phyloP scores from a whole-genome alignment of 1,140 invertebrate species.

The Drosophila yakuba region DNA sequence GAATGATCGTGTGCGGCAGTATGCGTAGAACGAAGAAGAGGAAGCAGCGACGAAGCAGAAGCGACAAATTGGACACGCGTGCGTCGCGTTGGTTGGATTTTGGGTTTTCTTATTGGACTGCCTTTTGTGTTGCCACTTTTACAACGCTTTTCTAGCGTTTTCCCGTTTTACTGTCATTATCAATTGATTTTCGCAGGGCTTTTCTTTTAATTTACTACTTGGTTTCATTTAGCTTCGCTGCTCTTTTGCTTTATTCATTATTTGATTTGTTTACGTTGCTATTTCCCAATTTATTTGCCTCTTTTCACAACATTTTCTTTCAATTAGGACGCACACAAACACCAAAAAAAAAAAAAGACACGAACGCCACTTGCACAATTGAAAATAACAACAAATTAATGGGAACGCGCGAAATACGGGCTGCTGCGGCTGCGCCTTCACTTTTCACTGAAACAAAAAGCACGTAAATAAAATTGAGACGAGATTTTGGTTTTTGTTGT shows the following conservation, averaged over 20 bases:
- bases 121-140: neutral
- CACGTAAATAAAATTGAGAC: slow-evolving; percentile 18
- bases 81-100: slow-evolving; percentile 37
- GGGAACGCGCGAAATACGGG: slow-evolving; percentile 12
- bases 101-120: slow-evolving; percentile 17
- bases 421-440: slow-evolving; percentile 69
- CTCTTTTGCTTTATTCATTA: neutral
- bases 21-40: slow-evolving; percentile 1
- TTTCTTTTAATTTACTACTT: neutral
- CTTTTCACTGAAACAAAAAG: slow-evolving; percentile 43
- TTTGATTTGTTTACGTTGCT: neutral
- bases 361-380: slow-evolving; percentile 58
- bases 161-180: neutral
- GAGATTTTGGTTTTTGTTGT: slow-evolving; percentile 28
- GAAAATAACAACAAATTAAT: slow-evolving; percentile 27
- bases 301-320: neutral
- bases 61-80: slow-evolving; percentile 55
- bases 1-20: neutral
- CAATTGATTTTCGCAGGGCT: no score
- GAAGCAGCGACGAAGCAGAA: slow-evolving; percentile 15
- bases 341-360: slow-evolving; percentile 32
- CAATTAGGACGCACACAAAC: slow-evolving; percentile 20
- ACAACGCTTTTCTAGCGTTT: neutral
- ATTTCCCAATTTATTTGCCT: neutral
- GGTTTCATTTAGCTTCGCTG: neutral